Conservation (phyloP, 2,797 vertebrate genomes). For the Hafferia zeledoni region DNA sequence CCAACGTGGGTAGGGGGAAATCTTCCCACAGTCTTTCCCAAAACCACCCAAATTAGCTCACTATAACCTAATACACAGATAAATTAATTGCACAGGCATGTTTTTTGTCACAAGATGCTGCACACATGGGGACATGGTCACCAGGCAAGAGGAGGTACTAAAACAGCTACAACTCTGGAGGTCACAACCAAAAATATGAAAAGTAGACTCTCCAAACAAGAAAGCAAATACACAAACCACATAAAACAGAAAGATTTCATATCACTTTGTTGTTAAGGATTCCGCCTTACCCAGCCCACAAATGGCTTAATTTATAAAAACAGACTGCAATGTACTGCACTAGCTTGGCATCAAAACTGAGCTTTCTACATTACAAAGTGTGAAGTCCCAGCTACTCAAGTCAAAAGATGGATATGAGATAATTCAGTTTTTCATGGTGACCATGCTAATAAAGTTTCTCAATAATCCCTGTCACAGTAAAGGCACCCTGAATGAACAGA, state of each 20-base stretch:
- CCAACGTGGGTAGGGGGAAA: rapidly evolving
- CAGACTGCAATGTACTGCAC: background rate
- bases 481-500: background rate
- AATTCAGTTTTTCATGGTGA: rapidly evolving
- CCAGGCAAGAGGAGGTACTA: background rate
- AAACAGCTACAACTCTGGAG: background rate
- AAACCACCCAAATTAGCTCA: background rate
- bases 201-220: background rate
- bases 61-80: background rate
- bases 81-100: background rate
- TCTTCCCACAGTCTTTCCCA: background rate
- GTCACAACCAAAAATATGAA: background rate
- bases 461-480: background rate
- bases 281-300: background rate
- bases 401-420: background rate
- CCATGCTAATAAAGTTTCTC: background rate
- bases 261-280: background rate
- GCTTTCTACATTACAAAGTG: background rate
- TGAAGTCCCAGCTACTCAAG: background rate
- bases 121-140: rapidly evolving
- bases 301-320: background rate
- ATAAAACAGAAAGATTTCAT: background rate
- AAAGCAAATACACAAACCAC: background rate
- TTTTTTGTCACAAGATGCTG: background rate
- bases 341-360: background rate